Percentiles rank a stretch among this genome's conserved stretches.
Conservation (phyloP, 2,888 invertebrate species). For the Amorpha juglandis region DNA sequence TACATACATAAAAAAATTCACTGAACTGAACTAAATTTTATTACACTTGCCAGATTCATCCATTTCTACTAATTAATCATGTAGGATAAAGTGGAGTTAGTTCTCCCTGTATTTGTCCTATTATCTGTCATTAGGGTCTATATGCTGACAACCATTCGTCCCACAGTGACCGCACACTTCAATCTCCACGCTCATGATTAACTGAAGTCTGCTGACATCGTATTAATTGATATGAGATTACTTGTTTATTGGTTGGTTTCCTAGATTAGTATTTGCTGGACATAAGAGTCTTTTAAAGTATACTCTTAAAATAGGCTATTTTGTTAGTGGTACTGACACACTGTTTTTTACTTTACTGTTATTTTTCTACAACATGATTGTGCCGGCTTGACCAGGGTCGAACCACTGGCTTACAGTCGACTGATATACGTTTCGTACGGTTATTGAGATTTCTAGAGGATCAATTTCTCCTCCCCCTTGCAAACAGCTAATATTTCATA, state of each 20-base stretch:
- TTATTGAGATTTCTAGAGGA: too few species aligned
- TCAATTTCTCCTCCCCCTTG: too few species aligned
- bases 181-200: constrained; percentile 6
- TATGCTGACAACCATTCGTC: constrained; percentile 3
- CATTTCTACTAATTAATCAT: neutral
- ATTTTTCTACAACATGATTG: too few species aligned
- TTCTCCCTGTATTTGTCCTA: constrained; percentile 5
- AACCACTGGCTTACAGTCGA: too few species aligned
- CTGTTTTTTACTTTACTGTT: too few species aligned
- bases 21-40: neutral
- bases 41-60: neutral
- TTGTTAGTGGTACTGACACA: too few species aligned
- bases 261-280: neutral
- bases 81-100: constrained; percentile 8
- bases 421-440: too few species aligned
- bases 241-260: neutral
- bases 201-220: neutral
- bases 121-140: constrained; percentile 3
- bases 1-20: too few species aligned
- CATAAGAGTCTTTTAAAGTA: too few species aligned
- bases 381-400: too few species aligned
- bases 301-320: too few species aligned
- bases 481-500: too few species aligned
- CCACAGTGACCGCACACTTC: constrained; percentile 6
- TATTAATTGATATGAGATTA: neutral